A percentile compares a stretch with the other conserved stretches of the same genome.
These are phyloP conservation scores for Polypterus bichir DNA, from an alignment of 2,113 vertebrate species.

Conservation along the genomic window DNA sequence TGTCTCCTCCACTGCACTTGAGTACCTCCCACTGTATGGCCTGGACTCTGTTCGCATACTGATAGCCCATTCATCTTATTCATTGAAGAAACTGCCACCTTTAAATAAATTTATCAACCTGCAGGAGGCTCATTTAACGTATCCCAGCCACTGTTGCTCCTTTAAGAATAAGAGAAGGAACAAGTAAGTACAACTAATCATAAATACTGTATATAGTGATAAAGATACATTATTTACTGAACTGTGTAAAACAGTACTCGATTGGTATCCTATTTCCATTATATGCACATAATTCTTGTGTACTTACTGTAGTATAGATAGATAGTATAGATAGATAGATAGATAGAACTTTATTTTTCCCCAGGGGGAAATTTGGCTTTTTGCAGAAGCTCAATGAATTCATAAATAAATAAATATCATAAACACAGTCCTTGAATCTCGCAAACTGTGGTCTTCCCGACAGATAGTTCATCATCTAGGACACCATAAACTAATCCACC, in stretches of 20 bases:
- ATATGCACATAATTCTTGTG: not conserved
- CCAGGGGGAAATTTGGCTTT: not conserved
- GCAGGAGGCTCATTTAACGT: constrained; percentile 62
- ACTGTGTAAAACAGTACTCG: too few relatives aligned
- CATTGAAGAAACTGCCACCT: constrained; percentile 60
- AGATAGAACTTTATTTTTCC: not conserved
- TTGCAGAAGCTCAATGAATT: not conserved
- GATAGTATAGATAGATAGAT: too few relatives aligned
- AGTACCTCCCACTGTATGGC: constrained; percentile 55
- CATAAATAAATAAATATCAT: too few relatives aligned
- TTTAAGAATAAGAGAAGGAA: constrained; percentile 51
- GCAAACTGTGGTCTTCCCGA: too few relatives aligned
- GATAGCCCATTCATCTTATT: constrained; percentile 56
- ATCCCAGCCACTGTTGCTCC: constrained; percentile 77
- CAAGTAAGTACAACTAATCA: constrained; percentile 45
- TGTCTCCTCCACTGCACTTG: constrained; percentile 61
- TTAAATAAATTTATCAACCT: constrained; percentile 59
- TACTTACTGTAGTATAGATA: too few relatives aligned
- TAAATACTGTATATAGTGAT: not conserved
- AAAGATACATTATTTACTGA: too few relatives aligned
- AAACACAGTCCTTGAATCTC: too few relatives aligned
- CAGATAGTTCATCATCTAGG: too few relatives aligned
- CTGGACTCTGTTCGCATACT: constrained; percentile 60
- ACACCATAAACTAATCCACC: too few relatives aligned
- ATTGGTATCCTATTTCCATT: not conserved